Evolutionary conservation across 2,888 invertebrate species (phyloP).

Genomic region (Drosophila mimica): DNA sequence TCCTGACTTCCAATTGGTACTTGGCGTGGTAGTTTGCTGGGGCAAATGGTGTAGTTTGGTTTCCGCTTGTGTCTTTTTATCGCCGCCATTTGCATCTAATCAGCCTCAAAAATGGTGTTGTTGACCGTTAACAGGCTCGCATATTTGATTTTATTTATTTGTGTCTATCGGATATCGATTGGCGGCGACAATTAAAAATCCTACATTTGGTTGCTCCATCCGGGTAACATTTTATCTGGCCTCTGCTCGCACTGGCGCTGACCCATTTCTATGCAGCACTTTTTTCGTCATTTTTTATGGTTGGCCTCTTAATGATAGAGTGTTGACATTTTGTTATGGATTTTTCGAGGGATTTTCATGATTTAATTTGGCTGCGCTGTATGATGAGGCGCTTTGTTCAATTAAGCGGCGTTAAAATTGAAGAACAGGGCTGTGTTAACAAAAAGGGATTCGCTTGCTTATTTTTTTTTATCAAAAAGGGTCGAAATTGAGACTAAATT

Average conservation of each 20-base stretch:
- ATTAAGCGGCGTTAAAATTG: slow-evolving; percentile 61
- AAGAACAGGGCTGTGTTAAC: slow-evolving; percentile 12
- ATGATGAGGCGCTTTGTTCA: slow-evolving; percentile 49
- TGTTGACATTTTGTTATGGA: slow-evolving; percentile 57
- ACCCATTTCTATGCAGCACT: slow-evolving; percentile 38
- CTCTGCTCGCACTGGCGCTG: slow-evolving; percentile 3
- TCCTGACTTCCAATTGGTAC: slow-evolving; percentile 34
- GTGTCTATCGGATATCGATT: slow-evolving; percentile 36
- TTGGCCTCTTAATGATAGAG: slow-evolving; percentile 55
- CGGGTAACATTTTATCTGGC: slow-evolving; percentile 14
- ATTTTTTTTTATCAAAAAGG: slow-evolving; percentile 26
- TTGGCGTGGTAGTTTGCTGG: slow-evolving; percentile 40
- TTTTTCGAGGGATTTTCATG: slow-evolving; percentile 35
- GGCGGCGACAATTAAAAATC: slow-evolving; percentile 57
- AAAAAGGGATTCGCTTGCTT: slow-evolving; percentile 17
- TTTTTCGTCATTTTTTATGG: slow-evolving; percentile 35
- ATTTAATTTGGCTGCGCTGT: slow-evolving; percentile 21
- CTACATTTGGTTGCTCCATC: slow-evolving; percentile 11
- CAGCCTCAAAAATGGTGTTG: slow-evolving; percentile 57
- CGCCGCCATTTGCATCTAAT: slow-evolving; percentile 73
- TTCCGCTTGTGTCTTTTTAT: slow-evolving; percentile 62
- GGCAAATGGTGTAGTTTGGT: slow-evolving; percentile 28
- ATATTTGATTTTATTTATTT: slow-evolving; percentile 62
- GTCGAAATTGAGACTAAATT: slow-evolving; percentile 26
- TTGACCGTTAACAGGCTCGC: slow-evolving; percentile 39